phyloP scores from a whole-genome alignment of 2,888 invertebrate species.

The Poecilobothrus nobilitatus region DNA sequence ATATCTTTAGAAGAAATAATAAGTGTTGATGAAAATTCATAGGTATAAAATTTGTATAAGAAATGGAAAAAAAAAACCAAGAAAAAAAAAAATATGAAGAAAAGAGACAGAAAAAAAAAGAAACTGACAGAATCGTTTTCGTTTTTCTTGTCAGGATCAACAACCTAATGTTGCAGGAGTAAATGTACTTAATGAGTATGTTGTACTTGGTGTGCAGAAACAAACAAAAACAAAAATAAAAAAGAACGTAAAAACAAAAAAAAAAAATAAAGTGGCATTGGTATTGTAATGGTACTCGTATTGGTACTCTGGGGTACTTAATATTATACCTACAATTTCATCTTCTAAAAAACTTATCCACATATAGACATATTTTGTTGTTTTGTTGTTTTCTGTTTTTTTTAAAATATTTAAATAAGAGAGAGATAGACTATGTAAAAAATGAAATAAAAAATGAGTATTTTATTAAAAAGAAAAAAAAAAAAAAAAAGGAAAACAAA shows the following conservation, averaged over 20 bases:
- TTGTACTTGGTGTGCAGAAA: background rate
- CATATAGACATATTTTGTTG: too few relatives aligned
- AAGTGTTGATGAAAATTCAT: background rate
- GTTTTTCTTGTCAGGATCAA: background rate
- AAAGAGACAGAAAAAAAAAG: too few relatives aligned
- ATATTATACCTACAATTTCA: too few relatives aligned
- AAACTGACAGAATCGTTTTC: background rate
- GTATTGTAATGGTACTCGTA: background rate
- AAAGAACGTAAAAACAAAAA: too few relatives aligned
- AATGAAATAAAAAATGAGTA: too few relatives aligned
- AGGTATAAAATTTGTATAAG: background rate
- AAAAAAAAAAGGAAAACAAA: too few relatives aligned
- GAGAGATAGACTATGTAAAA: background rate
- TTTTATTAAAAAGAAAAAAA: too few relatives aligned
- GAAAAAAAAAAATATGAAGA: background rate
- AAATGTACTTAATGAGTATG: slow-evolving; percentile 4
- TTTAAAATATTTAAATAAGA: background rate
- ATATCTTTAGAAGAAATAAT: background rate
- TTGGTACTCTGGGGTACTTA: too few relatives aligned
- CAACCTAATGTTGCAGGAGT: slow-evolving; percentile 6
- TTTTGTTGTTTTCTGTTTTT: too few relatives aligned
- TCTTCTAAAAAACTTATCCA: background rate
- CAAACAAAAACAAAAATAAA: background rate
- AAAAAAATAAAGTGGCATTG: background rate
- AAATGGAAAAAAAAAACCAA: background rate